Conservation (phyloP, 2,113 vertebrate genomes). For the Etheostoma spectabile region DNA sequence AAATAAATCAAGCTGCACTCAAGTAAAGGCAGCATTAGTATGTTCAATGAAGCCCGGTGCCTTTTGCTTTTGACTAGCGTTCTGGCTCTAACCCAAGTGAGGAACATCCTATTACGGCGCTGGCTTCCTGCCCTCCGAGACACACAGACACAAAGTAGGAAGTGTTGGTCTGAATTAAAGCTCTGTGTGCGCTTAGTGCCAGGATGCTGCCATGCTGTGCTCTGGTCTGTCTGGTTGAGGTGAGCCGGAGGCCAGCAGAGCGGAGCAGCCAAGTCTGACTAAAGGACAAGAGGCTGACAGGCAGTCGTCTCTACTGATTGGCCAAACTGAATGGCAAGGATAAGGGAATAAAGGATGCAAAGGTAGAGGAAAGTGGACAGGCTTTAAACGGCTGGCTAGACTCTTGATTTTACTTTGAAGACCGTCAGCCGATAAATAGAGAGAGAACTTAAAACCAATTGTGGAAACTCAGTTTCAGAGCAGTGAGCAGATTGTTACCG, state of each 20-base stretch:
- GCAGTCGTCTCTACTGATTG: slow-evolving; percentile 45
- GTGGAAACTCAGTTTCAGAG: slow-evolving; percentile 36
- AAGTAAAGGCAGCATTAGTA: neutral
- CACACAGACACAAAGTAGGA: slow-evolving; percentile 43
- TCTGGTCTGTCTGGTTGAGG: slow-evolving; percentile 64
- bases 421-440: slow-evolving; percentile 22
- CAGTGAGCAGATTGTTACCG: slow-evolving; percentile 18
- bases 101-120: slow-evolving; percentile 71
- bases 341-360: slow-evolving; percentile 23
- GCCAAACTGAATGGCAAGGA: slow-evolving; percentile 57
- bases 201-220: slow-evolving; percentile 70
- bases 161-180: slow-evolving; percentile 69
- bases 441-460: slow-evolving; percentile 5
- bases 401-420: slow-evolving; percentile 39
- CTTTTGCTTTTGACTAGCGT: neutral
- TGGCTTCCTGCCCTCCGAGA: slow-evolving; percentile 64
- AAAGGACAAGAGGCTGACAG: slow-evolving; percentile 58
- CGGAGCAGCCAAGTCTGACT: slow-evolving; percentile 52
- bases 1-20: neutral
- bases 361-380: slow-evolving; percentile 11
- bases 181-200: slow-evolving; percentile 56
- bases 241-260: slow-evolving; percentile 56
- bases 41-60: neutral
- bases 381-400: slow-evolving; percentile 20
- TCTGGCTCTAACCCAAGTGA: slow-evolving; percentile 39